A percentile compares a stretch with the other conserved stretches of the same genome.
Evolutionary conservation across 2,113 vertebrate genomes (phyloP).

Genomic region (Phyllopteryx taeniolatus): DNA sequence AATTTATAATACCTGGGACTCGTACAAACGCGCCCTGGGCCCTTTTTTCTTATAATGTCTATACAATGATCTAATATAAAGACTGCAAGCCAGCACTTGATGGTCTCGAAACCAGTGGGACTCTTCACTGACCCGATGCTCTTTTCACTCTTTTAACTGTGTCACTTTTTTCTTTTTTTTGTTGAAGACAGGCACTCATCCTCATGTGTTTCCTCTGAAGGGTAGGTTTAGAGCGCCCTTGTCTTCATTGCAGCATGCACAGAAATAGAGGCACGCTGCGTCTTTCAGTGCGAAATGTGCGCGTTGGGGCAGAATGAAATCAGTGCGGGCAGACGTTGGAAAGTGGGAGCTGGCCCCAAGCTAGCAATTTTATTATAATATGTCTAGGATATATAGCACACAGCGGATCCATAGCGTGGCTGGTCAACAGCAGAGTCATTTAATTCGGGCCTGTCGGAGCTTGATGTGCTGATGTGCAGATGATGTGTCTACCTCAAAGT

Average conservation of each 20-base stretch:
- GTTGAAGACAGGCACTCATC: slow-evolving; percentile 29
- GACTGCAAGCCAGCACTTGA: slow-evolving; percentile 40
- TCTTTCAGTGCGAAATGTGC: slow-evolving; percentile 52
- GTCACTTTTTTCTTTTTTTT: slow-evolving; percentile 28
- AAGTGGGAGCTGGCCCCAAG: slow-evolving; percentile 55
- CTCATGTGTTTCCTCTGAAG: slow-evolving; percentile 49
- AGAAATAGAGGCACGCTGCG: slow-evolving; percentile 58
- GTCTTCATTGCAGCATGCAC: slow-evolving; percentile 51
- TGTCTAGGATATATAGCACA: slow-evolving; percentile 64
- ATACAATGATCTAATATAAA: slow-evolving; percentile 64
- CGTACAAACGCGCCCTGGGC: slow-evolving; percentile 61
- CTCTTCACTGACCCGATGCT: slow-evolving; percentile 37
- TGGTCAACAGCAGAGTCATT: slow-evolving; percentile 67
- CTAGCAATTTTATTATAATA: slow-evolving; percentile 66
- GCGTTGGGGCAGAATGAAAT: slow-evolving; percentile 49
- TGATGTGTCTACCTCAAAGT: slow-evolving; percentile 64
- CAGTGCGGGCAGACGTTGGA: slow-evolving; percentile 47
- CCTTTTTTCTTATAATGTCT: slow-evolving; percentile 66
- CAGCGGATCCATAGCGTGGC: slow-evolving; percentile 66
- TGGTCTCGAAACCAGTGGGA: slow-evolving; percentile 46
- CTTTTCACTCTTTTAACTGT: slow-evolving; percentile 45
- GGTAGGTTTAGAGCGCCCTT: slow-evolving; percentile 40
- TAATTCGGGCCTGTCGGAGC: slow-evolving; percentile 63
- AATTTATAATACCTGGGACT: slow-evolving; percentile 64
- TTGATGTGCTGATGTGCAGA: slow-evolving; percentile 66